Base-by-base conservation (phyloP, 2,888 invertebrate genomes). In the Tetragnatha montana region DNA sequence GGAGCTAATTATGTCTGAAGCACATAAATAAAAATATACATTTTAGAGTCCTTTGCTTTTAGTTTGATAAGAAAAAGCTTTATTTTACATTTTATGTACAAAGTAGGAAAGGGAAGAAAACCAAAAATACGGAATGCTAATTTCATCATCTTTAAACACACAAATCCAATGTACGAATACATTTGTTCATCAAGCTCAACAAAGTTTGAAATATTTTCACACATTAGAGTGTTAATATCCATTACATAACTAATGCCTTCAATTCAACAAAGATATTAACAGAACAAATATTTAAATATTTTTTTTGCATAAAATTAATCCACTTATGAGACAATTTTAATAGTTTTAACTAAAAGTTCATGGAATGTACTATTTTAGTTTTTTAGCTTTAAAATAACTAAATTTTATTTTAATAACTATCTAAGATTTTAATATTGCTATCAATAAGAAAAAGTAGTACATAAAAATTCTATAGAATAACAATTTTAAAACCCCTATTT, bases 161-260 rank as follows among this genome's bases (percentile, higher is more conserved):
- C 47, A 50, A 85, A 76, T 79, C 17, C 70, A 51, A 78, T 79
- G 17, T 35, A 81, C 10, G 8, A 47, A 22, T 60, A 68, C 35
- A 83, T 87, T 87, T 87, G 87, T 87, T 87, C 81, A 74, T 74
- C 14, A 87, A 87, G 81, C 87, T 87, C 87, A 87, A 49, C 35
- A 74, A 79, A 35, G 8, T 69, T 50, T 80, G 22, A 69, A 84
- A 10, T 69, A 81, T 51, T 22, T 69, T 71, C 70, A 50, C 47
- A 35, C 35, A 35, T 35, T 35, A 35, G 35, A 35, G 35, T 35
- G 35, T 12, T 17, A 35, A 17, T 74, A 74, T 12, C 19, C 8
- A 22, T 22, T 47, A 74, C 51, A 12, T 22, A 78, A 51, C 22
- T 21, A 78, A n/a, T 21, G 60, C 60, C 21, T 68, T 60, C 6